Percentiles rank a stretch among this genome's conserved stretches.
phyloP scores from a whole-genome alignment of 2,888 invertebrate species.

The Geophilus truncorum region DNA sequence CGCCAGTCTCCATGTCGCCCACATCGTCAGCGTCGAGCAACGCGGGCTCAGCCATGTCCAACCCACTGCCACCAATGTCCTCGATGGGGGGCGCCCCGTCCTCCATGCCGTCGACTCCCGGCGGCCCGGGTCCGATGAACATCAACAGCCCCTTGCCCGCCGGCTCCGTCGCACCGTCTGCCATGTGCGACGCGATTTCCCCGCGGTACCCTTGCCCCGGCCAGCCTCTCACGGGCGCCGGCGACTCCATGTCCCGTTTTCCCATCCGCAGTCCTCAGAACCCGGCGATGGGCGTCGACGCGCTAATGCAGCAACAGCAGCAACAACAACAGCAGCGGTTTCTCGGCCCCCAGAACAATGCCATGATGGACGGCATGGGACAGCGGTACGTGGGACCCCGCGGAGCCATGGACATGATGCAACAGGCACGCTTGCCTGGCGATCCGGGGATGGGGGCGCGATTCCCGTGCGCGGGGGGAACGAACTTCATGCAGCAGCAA shows the following conservation, averaged over 20 bases:
- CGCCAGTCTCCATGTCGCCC: conserved; percentile 7
- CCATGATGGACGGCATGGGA: conserved; percentile 25
- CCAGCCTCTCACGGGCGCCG: not conserved
- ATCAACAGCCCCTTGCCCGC: conserved; percentile 13
- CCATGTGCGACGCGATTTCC: conserved; percentile 33
- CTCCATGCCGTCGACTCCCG: not conserved
- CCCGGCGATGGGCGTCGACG: conserved; percentile 22
- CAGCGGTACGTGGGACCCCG: conserved; percentile 32
- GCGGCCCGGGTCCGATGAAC: not conserved
- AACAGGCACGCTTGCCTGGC: conserved; percentile 37
- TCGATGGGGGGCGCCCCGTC: not conserved
- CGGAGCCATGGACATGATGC: conserved; percentile 40
- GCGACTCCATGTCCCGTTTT: conserved; percentile 42
- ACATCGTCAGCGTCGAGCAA: conserved; percentile 20
- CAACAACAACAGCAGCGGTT: conserved; percentile 38
- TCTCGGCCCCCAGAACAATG: not conserved
- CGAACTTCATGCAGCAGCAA: not conserved
- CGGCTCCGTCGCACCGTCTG: not conserved
- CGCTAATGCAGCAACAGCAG: conserved; percentile 37
- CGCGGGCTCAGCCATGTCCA: not conserved
- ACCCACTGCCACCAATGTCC: conserved; percentile 4
- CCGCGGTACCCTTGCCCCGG: conserved; percentile 39
- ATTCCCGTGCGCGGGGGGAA: conserved; percentile 38
- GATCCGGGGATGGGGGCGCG: conserved; percentile 36
- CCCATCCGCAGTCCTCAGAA: conserved; percentile 45